Evolutionary conservation across 2,113 vertebrate genomes (phyloP).

Genomic region (Mirza zaza): DNA sequence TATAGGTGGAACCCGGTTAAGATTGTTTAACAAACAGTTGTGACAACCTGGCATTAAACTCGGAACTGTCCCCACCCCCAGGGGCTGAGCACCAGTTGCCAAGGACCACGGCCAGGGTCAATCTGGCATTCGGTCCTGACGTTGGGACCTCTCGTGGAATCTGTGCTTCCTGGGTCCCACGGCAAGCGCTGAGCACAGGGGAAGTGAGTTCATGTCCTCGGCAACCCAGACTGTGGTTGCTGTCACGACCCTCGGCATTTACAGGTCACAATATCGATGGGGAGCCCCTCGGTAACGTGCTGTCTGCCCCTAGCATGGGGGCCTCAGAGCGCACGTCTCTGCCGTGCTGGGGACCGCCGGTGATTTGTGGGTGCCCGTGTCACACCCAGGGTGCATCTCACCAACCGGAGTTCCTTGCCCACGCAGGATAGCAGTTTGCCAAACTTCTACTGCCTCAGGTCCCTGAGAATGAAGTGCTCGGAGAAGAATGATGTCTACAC

Average conservation of each 20-base stretch:
- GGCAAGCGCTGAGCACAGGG: fast-evolving
- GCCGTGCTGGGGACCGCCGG: background rate
- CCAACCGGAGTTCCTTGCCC: background rate
- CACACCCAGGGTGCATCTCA: background rate
- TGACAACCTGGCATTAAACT: too few species aligned
- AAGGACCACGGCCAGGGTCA: fast-evolving
- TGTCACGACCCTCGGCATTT: fast-evolving
- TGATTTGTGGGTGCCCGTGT: background rate
- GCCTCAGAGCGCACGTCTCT: background rate
- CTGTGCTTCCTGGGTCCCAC: too few species aligned
- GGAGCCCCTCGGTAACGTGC: fast-evolving
- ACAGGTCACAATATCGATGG: fast-evolving
- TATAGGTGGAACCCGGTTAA: fast-evolving
- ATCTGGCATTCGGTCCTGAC: fast-evolving
- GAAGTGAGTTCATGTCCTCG: fast-evolving
- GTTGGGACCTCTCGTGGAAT: fast-evolving
- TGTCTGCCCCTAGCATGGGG: fast-evolving
- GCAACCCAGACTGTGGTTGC: fast-evolving
- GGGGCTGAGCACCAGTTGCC: fast-evolving
- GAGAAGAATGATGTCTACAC: fast-evolving
- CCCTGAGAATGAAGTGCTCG: background rate
- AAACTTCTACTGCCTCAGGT: background rate
- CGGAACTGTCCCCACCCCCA: background rate
- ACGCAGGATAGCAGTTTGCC: background rate
- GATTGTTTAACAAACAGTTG: background rate